phyloP scores from a whole-genome alignment of 2,797 vertebrate species.

The Ara ararauna region DNA sequence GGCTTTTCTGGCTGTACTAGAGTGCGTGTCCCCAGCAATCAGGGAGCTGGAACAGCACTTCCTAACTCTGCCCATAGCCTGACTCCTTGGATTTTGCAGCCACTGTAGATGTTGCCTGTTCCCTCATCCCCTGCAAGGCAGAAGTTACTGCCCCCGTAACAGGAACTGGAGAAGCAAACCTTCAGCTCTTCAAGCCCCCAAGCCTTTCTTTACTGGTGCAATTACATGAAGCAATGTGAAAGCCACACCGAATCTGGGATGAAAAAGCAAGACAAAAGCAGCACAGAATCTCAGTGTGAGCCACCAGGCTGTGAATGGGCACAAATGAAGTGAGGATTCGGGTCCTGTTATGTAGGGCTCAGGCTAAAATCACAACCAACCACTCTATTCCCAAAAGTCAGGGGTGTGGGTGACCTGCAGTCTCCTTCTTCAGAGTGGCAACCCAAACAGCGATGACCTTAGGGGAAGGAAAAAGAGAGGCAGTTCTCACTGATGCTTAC shows the following conservation, averaged over 20 bases:
- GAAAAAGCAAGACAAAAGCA: neutral
- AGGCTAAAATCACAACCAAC: neutral
- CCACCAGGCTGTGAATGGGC: neutral
- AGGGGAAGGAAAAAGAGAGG: neutral
- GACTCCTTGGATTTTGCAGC: neutral
- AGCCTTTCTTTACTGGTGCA: neutral
- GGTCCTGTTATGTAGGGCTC: neutral
- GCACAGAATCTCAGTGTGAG: neutral
- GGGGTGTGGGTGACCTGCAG: neutral
- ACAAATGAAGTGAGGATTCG: neutral
- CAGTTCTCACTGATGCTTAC: neutral
- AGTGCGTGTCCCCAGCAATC: neutral
- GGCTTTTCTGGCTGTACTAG: neutral
- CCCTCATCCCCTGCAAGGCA: neutral
- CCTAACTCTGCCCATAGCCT: neutral
- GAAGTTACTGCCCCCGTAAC: neutral
- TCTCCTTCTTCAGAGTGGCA: neutral
- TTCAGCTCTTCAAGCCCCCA: neutral
- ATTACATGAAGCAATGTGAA: accelerated
- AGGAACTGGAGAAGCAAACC: neutral
- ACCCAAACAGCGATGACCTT: neutral
- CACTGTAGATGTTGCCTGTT: neutral
- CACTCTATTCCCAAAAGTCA: neutral
- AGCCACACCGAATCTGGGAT: neutral
- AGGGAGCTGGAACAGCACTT: neutral